A percentile compares a stretch with the other conserved stretches of the same genome.
Evolutionary conservation across 2,113 vertebrate species (phyloP).

Genomic region (Psephotus haematonotus): DNA sequence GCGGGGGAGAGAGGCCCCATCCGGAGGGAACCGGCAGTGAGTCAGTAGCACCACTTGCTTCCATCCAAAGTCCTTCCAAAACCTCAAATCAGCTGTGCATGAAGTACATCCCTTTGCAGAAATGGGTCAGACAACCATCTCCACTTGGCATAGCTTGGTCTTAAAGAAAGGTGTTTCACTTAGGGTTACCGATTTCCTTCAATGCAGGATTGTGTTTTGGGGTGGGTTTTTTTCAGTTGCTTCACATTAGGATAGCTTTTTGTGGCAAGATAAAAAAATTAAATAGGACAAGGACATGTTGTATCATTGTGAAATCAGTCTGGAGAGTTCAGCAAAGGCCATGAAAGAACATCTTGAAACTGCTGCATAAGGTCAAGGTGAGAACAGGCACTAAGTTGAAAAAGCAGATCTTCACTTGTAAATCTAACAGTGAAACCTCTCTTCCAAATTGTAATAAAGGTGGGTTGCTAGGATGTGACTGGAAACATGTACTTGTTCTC

Average conservation of each 20-base stretch:
- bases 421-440: neutral
- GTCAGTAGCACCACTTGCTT: rapidly evolving
- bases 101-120: neutral
- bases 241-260: neutral
- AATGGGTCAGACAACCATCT: rapidly evolving
- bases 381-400: neutral
- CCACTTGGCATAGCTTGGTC: neutral
- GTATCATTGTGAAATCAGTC: neutral
- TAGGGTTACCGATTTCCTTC: neutral
- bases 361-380: neutral
- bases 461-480: neutral
- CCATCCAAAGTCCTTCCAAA: neutral
- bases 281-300: neutral
- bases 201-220: rapidly evolving
- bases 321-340: neutral
- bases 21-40: neutral
- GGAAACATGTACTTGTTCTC: neutral
- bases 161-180: neutral
- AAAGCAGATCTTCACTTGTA: neutral
- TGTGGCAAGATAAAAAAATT: neutral
- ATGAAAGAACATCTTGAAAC: neutral
- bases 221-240: rapidly evolving
- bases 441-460: neutral
- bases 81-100: neutral
- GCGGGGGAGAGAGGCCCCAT: rapidly evolving